These are phyloP conservation scores for Pao palembangensis DNA, from an alignment of 2,113 vertebrate species.

Conservation along the genomic window DNA sequence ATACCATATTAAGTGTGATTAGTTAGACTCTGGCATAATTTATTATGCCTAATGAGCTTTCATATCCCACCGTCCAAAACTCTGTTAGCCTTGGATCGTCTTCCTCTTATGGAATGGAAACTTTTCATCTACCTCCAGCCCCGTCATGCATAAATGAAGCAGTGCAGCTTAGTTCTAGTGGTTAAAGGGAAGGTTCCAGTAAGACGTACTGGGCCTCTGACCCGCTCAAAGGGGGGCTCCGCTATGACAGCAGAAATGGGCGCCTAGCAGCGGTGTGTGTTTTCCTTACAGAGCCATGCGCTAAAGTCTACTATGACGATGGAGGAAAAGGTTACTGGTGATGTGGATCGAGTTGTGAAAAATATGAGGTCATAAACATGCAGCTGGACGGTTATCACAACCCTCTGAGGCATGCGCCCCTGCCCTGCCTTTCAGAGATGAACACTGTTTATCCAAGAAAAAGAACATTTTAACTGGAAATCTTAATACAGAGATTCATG, in stretches of 20 bases:
- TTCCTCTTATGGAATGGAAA: slow-evolving; percentile 68
- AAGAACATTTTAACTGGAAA: slow-evolving; percentile 21
- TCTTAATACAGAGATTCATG: slow-evolving; percentile 45
- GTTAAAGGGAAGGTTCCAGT: slow-evolving; percentile 50
- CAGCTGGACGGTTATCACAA: slow-evolving; percentile 59
- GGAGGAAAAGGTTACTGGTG: slow-evolving; percentile 39
- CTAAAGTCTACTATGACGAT: slow-evolving; percentile 53
- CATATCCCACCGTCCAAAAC: slow-evolving; percentile 24
- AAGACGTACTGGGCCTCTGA: slow-evolving; percentile 44
- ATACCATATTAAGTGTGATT: slow-evolving; percentile 35
- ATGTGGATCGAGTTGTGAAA: slow-evolving; percentile 33
- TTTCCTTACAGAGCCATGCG: slow-evolving; percentile 52
- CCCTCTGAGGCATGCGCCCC: slow-evolving; percentile 59
- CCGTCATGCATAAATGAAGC: slow-evolving; percentile 64
- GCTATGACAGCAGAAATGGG: slow-evolving; percentile 53
- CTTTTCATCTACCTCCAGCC: slow-evolving; percentile 51
- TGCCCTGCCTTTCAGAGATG: slow-evolving; percentile 38
- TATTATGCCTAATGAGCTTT: slow-evolving; percentile 37
- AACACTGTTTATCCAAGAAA: neutral
- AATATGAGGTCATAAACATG: slow-evolving; percentile 59
- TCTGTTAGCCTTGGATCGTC: slow-evolving; percentile 53
- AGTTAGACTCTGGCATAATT: slow-evolving; percentile 26
- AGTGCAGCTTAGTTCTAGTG: slow-evolving; percentile 57
- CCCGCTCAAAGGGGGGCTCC: slow-evolving; percentile 29
- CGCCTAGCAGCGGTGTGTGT: slow-evolving; percentile 36